phyloP scores from a whole-genome alignment of 2,888 invertebrate genomes.

The Sarcophaga carnaria region DNA sequence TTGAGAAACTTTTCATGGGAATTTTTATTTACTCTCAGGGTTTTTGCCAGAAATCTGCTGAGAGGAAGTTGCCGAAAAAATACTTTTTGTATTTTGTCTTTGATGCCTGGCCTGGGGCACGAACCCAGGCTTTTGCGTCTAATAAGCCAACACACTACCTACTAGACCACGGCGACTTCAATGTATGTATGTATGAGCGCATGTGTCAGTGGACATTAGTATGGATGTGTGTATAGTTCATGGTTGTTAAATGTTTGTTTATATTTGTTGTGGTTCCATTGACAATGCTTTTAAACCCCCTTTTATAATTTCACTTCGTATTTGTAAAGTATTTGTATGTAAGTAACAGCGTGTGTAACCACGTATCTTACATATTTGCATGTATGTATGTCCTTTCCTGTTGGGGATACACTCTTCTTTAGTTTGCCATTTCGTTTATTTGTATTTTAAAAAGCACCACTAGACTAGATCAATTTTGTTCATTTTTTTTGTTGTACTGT shows the following conservation, averaged over 20 bases:
- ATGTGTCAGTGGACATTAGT: too few species aligned
- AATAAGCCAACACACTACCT: too few species aligned
- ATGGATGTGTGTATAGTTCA: background rate
- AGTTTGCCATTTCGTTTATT: background rate
- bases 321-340: background rate
- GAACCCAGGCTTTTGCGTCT: too few species aligned
- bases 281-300: constrained; percentile 45
- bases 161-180: too few species aligned
- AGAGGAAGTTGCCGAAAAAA: too few species aligned
- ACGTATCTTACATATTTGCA: background rate
- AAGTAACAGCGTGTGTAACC: background rate
- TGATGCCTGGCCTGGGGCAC: too few species aligned
- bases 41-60: too few species aligned
- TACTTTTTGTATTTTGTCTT: too few species aligned
- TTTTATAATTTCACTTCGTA: background rate
- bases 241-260: constrained; percentile 28
- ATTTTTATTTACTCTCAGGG: too few species aligned
- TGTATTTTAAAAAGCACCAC: background rate
- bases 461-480: constrained; percentile 40
- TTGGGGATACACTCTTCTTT: constrained; percentile 18
- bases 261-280: constrained; percentile 50
- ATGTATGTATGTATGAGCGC: too few species aligned
- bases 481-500: constrained; percentile 7
- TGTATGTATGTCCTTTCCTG: background rate
- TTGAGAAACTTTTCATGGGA: too few species aligned